Percentiles rank a stretch among this genome's conserved stretches.
Evolutionary conservation across 2,797 vertebrate species (phyloP).

Genomic region (Mastacembelus armatus): DNA sequence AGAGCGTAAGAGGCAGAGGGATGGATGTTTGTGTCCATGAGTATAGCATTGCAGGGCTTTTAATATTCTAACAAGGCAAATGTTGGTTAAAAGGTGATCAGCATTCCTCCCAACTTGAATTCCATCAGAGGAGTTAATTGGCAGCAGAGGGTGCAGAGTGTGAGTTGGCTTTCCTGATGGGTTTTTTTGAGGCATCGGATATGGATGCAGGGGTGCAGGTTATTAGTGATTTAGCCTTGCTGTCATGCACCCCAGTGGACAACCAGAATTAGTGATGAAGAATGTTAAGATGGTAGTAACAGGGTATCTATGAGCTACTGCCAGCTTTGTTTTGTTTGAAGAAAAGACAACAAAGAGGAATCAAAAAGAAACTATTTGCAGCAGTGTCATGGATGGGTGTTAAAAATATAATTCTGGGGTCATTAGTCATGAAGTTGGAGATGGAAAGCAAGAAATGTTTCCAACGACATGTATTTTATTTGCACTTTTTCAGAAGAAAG

Average conservation of each 20-base stretch:
- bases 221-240: constrained; percentile 25
- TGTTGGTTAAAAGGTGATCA: constrained; percentile 44
- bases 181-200: constrained; percentile 9
- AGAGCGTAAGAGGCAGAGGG: constrained; percentile 7
- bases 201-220: background rate
- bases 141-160: constrained; percentile 45
- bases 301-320: constrained; percentile 1
- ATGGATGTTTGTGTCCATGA: constrained; percentile 15
- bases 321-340: constrained; percentile 23
- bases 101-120: constrained; percentile 42
- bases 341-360: constrained; percentile 10
- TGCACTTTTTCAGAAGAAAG: background rate
- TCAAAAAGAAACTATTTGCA: constrained; percentile 5
- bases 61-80: constrained; percentile 50
- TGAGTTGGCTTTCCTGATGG: background rate
- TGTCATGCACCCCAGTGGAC: background rate
- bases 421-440: constrained; percentile 28
- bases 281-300: constrained; percentile 3
- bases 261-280: background rate
- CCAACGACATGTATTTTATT: constrained; percentile 17
- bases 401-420: constrained; percentile 18
- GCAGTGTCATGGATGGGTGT: too few relatives aligned
- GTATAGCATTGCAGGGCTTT: constrained; percentile 56
- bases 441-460: constrained; percentile 3
- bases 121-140: constrained; percentile 70